Percentiles rank a stretch among this genome's conserved stretches.
phyloP scores from a whole-genome alignment of 2,797 vertebrate species.

The Rhynchonycteris naso region DNA sequence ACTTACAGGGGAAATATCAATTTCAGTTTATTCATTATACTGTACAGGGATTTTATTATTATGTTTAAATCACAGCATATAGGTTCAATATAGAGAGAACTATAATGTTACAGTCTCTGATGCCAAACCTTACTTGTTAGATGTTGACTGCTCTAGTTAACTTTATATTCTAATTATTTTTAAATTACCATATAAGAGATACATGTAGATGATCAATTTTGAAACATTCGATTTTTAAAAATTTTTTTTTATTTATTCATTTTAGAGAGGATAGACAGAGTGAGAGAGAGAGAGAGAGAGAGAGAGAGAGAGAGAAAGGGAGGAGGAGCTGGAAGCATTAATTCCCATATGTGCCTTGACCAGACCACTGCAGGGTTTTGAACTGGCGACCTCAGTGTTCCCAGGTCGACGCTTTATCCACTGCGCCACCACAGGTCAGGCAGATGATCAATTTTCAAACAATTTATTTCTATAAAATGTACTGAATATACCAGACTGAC shows the following conservation, averaged over 20 bases:
- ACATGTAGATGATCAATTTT: not conserved
- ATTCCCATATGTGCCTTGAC: too few relatives aligned
- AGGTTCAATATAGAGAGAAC: not conserved
- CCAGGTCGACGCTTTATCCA: too few relatives aligned
- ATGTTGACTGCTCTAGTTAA: not conserved
- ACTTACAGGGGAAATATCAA: constrained; percentile 4
- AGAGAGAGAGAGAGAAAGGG: too few relatives aligned
- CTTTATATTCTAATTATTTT: constrained; percentile 9
- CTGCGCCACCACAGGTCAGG: too few relatives aligned
- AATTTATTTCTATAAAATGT: not conserved
- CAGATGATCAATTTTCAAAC: too few relatives aligned
- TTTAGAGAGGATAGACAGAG: too few relatives aligned
- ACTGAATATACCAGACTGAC: not conserved
- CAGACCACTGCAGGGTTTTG: too few relatives aligned
- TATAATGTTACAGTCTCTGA: not conserved
- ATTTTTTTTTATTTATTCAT: too few relatives aligned
- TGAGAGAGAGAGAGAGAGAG: too few relatives aligned
- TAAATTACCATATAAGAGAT: not conserved
- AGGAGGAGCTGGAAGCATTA: too few relatives aligned
- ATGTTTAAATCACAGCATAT: not conserved
- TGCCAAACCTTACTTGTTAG: not conserved
- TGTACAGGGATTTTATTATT: not conserved
- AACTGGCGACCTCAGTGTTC: too few relatives aligned
- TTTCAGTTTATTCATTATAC: constrained; percentile 1
- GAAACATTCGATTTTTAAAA: constrained; percentile 1